A percentile compares a stretch with the other conserved stretches of the same genome.
Conservation (phyloP, 2,113 vertebrate genomes). For the Zosterops hypoxanthus region DNA sequence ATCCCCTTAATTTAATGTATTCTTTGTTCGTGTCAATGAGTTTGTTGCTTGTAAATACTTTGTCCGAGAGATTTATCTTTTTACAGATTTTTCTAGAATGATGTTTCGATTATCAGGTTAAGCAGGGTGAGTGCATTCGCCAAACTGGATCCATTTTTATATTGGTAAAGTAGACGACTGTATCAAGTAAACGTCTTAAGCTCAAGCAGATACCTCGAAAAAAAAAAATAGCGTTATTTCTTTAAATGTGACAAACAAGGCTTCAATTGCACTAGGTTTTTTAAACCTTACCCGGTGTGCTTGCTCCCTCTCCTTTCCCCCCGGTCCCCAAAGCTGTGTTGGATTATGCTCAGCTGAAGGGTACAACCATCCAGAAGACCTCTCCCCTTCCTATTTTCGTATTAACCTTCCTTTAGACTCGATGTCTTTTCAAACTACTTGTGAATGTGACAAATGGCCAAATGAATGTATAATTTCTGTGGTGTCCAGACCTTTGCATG, state of each 20-base stretch:
- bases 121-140: conserved; percentile 71
- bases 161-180: conserved; percentile 24
- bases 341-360: conserved; percentile 19
- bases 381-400: conserved; percentile 8
- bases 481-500: conserved; percentile 84
- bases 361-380: background rate
- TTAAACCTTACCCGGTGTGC: conserved; percentile 59
- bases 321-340: background rate
- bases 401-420: conserved; percentile 63
- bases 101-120: conserved; percentile 69
- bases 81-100: conserved; percentile 82
- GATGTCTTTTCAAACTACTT: conserved; percentile 71
- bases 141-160: conserved; percentile 72
- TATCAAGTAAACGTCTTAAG: conserved; percentile 25
- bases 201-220: conserved; percentile 71
- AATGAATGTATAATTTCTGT: conserved; percentile 84
- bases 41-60: conserved; percentile 82
- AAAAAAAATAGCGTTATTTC: conserved; percentile 21
- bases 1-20: conserved; percentile 79
- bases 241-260: conserved; percentile 58
- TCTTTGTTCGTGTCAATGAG: conserved; percentile 69
- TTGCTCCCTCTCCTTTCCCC: background rate
- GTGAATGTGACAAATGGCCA: conserved; percentile 79
- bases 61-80: conserved; percentile 84
- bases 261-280: conserved; percentile 73